These are phyloP conservation scores for Chiridota heheva DNA, from an alignment of 35 echinoderm and acorn worm species.

Conservation along the genomic window DNA sequence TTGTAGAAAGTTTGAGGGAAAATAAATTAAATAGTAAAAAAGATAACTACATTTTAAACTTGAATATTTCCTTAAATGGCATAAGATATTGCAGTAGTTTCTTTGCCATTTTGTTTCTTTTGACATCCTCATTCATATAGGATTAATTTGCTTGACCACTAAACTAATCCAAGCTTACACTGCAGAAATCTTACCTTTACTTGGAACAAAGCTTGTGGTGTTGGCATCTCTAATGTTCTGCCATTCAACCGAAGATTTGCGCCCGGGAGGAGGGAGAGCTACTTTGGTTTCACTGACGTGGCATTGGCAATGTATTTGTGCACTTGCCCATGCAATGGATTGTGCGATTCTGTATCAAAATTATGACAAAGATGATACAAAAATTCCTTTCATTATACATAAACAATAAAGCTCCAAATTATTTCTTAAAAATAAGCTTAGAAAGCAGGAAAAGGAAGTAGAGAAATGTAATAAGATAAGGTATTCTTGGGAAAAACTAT, in stretches of 20 bases:
- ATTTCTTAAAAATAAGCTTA: not conserved
- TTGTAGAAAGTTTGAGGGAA: too few species aligned
- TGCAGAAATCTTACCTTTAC: conserved; percentile 84
- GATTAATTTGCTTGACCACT: too few species aligned
- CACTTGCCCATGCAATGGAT: conserved; percentile 94
- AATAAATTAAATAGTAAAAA: too few species aligned
- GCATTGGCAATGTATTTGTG: conserved; percentile 97
- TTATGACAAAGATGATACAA: not conserved
- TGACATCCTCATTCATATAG: too few species aligned
- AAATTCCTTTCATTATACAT: not conserved
- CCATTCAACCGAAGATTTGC: conserved; percentile 53
- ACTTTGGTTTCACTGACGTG: conserved; percentile 93
- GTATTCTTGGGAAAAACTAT: not conserved
- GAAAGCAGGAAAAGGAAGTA: not conserved
- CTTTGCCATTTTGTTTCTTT: too few species aligned
- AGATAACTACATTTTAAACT: not conserved
- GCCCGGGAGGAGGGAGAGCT: conserved; percentile 44
- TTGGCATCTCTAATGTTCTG: conserved; percentile 60
- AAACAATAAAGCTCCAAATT: not conserved
- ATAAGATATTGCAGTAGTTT: too few species aligned
- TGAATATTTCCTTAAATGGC: too few species aligned
- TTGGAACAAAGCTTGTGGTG: conserved; percentile 91
- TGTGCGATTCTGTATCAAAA: conserved; percentile 30
- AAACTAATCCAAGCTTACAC: too few species aligned
- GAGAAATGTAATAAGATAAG: not conserved